phyloP scores from a whole-genome alignment of 2,113 vertebrate genomes.

The Phalacrocorax pelagicus region DNA sequence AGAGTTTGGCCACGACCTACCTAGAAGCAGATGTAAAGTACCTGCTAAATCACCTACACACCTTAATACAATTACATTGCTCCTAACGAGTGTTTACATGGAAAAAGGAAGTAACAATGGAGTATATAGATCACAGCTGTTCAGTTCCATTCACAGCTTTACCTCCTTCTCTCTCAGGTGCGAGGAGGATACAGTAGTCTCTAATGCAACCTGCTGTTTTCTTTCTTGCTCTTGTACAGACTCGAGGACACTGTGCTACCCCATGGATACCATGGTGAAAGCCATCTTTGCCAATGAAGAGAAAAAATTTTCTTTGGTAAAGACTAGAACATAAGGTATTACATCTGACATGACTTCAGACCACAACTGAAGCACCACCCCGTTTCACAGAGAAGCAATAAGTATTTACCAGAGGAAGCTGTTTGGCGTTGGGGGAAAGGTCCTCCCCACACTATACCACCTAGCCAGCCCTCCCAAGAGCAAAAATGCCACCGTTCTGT shows the following conservation, averaged over 20 bases:
- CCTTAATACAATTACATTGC: not conserved
- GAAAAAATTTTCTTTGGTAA: not conserved
- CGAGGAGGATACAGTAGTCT: not conserved
- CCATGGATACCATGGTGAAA: not conserved
- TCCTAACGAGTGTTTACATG: not conserved
- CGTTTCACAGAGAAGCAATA: not conserved
- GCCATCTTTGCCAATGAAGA: not conserved
- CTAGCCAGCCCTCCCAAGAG: not conserved
- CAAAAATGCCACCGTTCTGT: not conserved
- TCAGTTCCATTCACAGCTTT: not conserved
- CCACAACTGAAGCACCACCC: not conserved
- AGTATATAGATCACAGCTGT: not conserved
- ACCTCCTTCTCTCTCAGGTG: not conserved
- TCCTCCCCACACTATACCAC: not conserved
- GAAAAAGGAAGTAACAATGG: not conserved
- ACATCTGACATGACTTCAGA: not conserved
- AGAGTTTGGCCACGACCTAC: not conserved
- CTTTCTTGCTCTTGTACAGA: not conserved
- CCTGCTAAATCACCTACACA: not conserved
- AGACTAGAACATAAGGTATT: not conserved
- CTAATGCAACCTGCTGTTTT: not conserved
- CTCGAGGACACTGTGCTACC: fast-evolving
- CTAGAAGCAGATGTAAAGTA: not conserved
- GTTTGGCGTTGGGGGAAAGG: not conserved
- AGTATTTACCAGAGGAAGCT: not conserved